Conservation (phyloP, 2,797 vertebrate species). For the Pantherophis alleghaniensis region DNA sequence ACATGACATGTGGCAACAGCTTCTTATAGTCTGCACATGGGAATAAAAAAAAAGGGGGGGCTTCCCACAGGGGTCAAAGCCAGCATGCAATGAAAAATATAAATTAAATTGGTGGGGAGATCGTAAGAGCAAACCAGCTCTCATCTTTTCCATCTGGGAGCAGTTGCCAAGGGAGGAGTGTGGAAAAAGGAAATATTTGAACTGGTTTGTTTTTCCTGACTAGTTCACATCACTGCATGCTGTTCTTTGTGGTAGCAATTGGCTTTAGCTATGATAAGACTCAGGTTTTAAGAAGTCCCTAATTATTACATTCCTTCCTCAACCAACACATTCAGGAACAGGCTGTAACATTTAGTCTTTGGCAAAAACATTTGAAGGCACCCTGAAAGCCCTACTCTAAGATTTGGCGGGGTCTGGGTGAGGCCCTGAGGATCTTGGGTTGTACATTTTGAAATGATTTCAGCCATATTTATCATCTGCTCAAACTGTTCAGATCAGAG, state of each 20-base stretch:
- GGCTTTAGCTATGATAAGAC: background rate
- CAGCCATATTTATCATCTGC: background rate
- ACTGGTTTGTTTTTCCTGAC: background rate
- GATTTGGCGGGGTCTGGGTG: background rate
- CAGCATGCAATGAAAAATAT: background rate
- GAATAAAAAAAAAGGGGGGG: background rate
- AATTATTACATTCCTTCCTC: background rate
- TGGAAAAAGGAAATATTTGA: background rate
- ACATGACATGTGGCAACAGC: background rate
- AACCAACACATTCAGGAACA: background rate
- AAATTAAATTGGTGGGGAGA: background rate
- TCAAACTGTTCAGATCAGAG: background rate
- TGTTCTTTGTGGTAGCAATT: background rate
- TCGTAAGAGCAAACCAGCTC: background rate
- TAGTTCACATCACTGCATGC: background rate
- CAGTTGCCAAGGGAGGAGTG: background rate
- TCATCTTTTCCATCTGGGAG: background rate
- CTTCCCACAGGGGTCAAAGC: background rate
- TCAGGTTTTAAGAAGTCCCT: background rate
- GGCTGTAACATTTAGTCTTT: background rate
- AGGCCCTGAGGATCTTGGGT: background rate
- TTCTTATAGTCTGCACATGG: background rate
- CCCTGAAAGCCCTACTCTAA: background rate
- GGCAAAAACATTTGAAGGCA: background rate
- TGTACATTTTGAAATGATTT: background rate